Percentiles rank a stretch among this genome's conserved stretches.
These are phyloP conservation scores for Papilio gigon DNA, from an alignment of 2,888 invertebrate genomes.

Conservation along the genomic window DNA sequence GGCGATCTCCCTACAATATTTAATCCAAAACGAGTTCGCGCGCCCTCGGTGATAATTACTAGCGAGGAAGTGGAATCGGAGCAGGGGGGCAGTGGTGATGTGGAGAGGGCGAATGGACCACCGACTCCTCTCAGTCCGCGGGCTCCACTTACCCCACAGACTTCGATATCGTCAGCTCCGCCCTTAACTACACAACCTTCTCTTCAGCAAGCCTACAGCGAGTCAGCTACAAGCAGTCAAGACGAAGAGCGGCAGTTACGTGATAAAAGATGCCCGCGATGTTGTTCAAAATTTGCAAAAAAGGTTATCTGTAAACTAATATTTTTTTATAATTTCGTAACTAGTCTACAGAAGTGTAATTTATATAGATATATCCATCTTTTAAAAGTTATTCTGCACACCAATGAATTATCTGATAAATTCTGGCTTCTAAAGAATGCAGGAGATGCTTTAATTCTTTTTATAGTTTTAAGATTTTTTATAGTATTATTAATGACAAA, in stretches of 20 bases:
- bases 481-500: no score
- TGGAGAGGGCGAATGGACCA: slow-evolving; percentile 76
- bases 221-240: slow-evolving; percentile 84
- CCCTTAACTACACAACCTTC: slow-evolving; percentile 76
- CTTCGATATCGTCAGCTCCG: slow-evolving; percentile 77
- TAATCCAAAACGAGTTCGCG: slow-evolving; percentile 87
- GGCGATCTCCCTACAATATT: slow-evolving; percentile 91
- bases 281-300: slow-evolving; percentile 91
- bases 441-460: no score
- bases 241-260: slow-evolving; percentile 81
- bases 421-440: no score
- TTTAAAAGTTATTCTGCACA: no score
- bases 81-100: slow-evolving; percentile 62
- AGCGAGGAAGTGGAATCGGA: slow-evolving; percentile 81
- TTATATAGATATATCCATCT: no score
- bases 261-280: slow-evolving; percentile 85
- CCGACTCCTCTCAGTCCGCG: slow-evolving; percentile 75
- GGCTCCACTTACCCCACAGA: slow-evolving; percentile 75
- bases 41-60: slow-evolving; percentile 87
- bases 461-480: no score
- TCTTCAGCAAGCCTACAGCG: slow-evolving; percentile 76
- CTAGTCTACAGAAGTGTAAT: neutral
- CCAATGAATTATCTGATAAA: no score
- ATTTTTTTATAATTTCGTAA: neutral
- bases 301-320: slow-evolving; percentile 81